Conservation (phyloP, 1,140 invertebrate species). For the Bombus waltoni region DNA sequence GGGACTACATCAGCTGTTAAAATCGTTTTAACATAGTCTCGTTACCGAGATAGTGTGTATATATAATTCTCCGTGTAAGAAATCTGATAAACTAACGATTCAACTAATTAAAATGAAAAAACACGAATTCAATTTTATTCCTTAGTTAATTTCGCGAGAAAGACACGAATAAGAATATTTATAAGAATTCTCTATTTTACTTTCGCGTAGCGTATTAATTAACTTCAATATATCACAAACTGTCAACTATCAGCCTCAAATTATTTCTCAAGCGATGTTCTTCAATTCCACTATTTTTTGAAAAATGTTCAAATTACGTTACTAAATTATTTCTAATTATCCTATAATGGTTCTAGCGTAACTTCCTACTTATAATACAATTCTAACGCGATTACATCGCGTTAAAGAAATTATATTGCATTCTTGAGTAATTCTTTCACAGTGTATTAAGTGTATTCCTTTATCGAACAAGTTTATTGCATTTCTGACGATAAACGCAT, state of each 20-base stretch:
- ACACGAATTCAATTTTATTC: not conserved
- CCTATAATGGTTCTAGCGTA: not conserved
- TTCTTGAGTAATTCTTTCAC: no score
- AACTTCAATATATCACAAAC: not conserved
- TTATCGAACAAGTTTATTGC: no score
- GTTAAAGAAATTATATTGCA: no score
- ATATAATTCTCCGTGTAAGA: not conserved
- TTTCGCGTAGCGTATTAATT: not conserved
- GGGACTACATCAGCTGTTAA: not conserved
- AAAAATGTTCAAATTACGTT: not conserved
- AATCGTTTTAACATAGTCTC: constrained; percentile 7
- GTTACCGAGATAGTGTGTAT: not conserved
- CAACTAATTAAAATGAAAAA: not conserved
- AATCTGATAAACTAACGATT: not conserved
- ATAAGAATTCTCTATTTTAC: not conserved
- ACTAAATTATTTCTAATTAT: not conserved
- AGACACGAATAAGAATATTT: not conserved
- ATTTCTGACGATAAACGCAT: no score
- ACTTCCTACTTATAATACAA: not conserved
- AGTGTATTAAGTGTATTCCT: no score
- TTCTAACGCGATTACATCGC: not conserved
- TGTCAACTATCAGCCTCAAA: not conserved
- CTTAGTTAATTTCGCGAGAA: not conserved
- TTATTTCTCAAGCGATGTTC: not conserved
- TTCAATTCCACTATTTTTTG: not conserved